phyloP scores from a whole-genome alignment of 1,140 invertebrate species.

The Pogonognathellus flavescens region DNA sequence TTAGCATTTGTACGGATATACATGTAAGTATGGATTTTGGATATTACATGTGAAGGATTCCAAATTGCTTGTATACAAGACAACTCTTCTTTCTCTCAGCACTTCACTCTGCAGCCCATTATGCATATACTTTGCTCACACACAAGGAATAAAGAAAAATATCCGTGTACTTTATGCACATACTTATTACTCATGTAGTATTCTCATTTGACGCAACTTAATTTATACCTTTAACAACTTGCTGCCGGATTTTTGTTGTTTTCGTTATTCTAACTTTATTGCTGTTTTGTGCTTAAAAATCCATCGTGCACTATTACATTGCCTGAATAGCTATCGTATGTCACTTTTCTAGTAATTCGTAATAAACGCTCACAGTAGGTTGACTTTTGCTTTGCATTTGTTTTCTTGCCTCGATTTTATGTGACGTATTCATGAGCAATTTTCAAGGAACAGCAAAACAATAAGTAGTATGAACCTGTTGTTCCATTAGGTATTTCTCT shows the following conservation, averaged over 20 bases:
- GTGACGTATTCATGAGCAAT: too few species aligned
- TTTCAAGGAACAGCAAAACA: too few species aligned
- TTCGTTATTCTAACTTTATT: constrained; percentile 37
- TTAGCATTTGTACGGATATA: background rate
- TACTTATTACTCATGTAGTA: background rate
- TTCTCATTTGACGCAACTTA: constrained; percentile 25
- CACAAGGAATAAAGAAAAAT: background rate
- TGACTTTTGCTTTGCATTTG: too few species aligned
- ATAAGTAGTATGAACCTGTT: too few species aligned
- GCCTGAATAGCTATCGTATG: too few species aligned
- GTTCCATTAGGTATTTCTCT: too few species aligned
- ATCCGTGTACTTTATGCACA: background rate
- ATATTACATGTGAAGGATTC: too few species aligned
- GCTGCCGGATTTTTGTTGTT: constrained; percentile 41
- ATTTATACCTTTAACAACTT: constrained; percentile 34
- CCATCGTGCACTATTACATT: too few species aligned
- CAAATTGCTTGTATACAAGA: background rate
- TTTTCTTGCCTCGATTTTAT: too few species aligned
- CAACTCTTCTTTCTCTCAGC: constrained; percentile 22
- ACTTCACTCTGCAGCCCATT: background rate
- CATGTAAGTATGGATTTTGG: background rate
- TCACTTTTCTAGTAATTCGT: too few species aligned
- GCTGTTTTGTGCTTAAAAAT: constrained; percentile 1
- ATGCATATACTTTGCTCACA: background rate
- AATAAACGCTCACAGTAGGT: too few species aligned